A percentile compares a stretch with the other conserved stretches of the same genome.
Conservation (phyloP, 2,888 invertebrate genomes). For the Tetragonisca angustula region DNA sequence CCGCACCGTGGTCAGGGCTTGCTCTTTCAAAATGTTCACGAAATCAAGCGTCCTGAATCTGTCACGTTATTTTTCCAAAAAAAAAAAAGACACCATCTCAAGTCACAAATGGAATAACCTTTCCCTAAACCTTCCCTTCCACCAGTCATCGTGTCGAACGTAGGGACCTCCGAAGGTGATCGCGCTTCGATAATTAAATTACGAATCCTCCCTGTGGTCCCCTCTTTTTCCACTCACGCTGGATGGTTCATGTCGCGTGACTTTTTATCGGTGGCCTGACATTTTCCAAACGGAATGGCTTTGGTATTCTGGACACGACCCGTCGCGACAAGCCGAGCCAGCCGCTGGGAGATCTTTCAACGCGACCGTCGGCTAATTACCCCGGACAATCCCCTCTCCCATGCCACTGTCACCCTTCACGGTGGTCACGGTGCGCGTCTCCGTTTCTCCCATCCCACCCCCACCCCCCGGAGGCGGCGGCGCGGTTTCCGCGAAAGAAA, state of each 20-base stretch:
- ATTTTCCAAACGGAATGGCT: slow-evolving; percentile 83
- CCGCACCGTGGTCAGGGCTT: too few species aligned
- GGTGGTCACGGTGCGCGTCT: background rate
- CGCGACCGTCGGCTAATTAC: slow-evolving; percentile 76
- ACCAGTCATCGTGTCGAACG: background rate
- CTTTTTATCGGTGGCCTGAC: slow-evolving; percentile 86
- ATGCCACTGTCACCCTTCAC: background rate
- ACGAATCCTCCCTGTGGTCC: slow-evolving; percentile 57
- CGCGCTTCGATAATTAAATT: slow-evolving; percentile 77
- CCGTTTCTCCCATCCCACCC: slow-evolving; percentile 18
- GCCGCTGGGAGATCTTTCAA: slow-evolving; percentile 71
- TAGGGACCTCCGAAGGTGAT: slow-evolving; percentile 63
- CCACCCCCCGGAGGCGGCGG: slow-evolving; percentile 27
- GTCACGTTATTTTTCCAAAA: too few species aligned
- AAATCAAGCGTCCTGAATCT: too few species aligned
- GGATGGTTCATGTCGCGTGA: slow-evolving; percentile 84
- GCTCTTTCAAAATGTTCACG: too few species aligned
- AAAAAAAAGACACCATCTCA: background rate
- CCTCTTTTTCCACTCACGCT: slow-evolving; percentile 45
- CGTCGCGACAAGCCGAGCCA: slow-evolving; percentile 51
- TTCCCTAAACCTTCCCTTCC: slow-evolving; percentile 27
- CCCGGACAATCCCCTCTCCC: slow-evolving; percentile 64
- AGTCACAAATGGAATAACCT: slow-evolving; percentile 45
- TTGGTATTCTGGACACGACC: slow-evolving; percentile 57
- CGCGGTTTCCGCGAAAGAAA: slow-evolving; percentile 63